Base-by-base conservation (phyloP, 2,797 vertebrate genomes). In the Pteronotus mesoamericanus region DNA sequence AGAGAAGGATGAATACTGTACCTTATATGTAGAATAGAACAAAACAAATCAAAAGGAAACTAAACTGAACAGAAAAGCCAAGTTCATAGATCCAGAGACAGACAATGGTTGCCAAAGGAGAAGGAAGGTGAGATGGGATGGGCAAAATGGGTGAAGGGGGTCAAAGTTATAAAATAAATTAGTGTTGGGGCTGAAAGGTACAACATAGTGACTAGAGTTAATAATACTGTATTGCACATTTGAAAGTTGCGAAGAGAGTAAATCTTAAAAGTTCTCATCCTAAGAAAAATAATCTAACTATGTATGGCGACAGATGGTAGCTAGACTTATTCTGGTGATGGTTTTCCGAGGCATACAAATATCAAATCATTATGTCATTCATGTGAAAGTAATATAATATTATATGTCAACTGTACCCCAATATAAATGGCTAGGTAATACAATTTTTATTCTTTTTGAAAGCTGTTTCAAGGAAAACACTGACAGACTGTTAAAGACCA, bases 401-500 rank as follows among this genome's bases (percentile, higher is more conserved):
- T 18, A 64, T 15, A 12, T 64, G 61, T n/a, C 42, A 46, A 32
- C 42, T 46, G 46, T 19, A 10, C 22, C 44, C 4, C 26, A 46
- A 48, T n/a, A 32, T 10, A 71, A 84, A 39, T 44, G 68, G 19
- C 21, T 90, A 68, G 48, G 24, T 42, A 21, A 78, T 32, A 84
- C 9, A n/a, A 29, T 88, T 87, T 42, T 72, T 44, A 77, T 78
- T 80, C 61, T 29, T 75, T 82, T 82, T 29, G 44, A 91, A 92
- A 92, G 16, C n/a, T 83, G 72, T 87, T 89, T 88, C 34, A 94
- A 89, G 42, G 39, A 84, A 95, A 96, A 37, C 24, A 95, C 19
- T 42, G 59, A 46, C 21, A 96, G 32, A 90, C 77, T 94, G 53
- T 82, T 34, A 92, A 18, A 94, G 10, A 87, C 19, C 61, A 77